Evolutionary conservation across 2,797 vertebrate species (phyloP), one percentile per base, ranked within the genome.

Genomic region (Taeniopygia guttata): DNA sequence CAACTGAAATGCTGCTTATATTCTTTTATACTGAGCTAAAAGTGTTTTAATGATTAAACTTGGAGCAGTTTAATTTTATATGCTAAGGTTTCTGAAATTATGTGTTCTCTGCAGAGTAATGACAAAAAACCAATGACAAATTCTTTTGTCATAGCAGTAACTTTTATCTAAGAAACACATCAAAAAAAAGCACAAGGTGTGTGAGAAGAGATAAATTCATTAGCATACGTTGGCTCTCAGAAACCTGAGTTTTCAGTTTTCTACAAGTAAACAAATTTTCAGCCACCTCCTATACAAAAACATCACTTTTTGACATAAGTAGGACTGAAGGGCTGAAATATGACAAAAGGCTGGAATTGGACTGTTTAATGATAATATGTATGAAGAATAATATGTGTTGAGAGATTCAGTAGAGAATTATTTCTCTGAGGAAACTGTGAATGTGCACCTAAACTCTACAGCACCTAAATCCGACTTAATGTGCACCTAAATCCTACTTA

Each of bases 111-210:
- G 56, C 32, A n/a, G 60, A 72, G 38, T 59, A 70, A 67, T 49
- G 56, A 80, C 43, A 73, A 76, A 55, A 51, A 83, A 73, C 12
- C 8, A 25, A 79, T 42, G 32, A 85, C 38, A 94, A 89, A 56
- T 80, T 84, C 16, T 77, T 77, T 83, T 90, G 60, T 83, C 79
- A 66, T 30, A 85, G 25, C 8, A 29, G 29, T 38, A 77, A 83
- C 48, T 77, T 92, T 83, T 67, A 91, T 63, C 72, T 85, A 73
- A 76, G 60, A 84, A 83, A 73, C 18, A 38, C 32, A 85, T 59
- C 48, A 60, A 67, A 93, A 74, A 45, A 93, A 77, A 85, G 56
- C 52, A 54, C 23, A 67, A 38, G 26, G 52, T 74, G 36, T 77
- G 38, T 77, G 25, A 93, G 29, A 85, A 82, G 18, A 21, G 15